Evolutionary conservation across 2,113 vertebrate species (phyloP), one percentile per base, ranked within the genome.

Genomic region (Chloebia gouldiae): DNA sequence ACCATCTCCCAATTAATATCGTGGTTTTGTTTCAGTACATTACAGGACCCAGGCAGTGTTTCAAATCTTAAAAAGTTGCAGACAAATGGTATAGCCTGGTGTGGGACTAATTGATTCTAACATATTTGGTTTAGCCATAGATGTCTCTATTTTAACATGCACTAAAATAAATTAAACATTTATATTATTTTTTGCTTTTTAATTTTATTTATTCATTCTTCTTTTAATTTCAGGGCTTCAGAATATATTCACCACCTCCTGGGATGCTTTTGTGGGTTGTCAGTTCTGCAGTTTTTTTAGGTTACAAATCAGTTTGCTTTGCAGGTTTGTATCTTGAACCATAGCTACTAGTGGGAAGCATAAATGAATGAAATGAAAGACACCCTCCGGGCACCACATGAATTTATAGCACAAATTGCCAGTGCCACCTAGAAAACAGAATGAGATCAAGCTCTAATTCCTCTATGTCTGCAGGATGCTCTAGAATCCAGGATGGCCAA

Each of bases 341-440:
- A 86, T 90, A 93, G 88, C 37, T 9, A 68, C 65, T 56, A 95
- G 90, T 65, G 56, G 72, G 85, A 92, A 86, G 90, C 13, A 13
- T 20, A 49, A 66, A 88, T 45, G 31, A 92, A 93, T 63, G 76
- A 96, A 96, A 90, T 94, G 51, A 95, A 76, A 91, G 45, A 71
- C 3, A 83, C 56, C 82, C 82, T 90, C 72, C 56, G 88, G 88
- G 82, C 72, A 79, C 40, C 80, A 65, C 39, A 81, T 10, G 49
- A 78, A 93, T 95, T 90, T 92, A 88, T 75, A 90, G 85, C 76
- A 64, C 49, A 90, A 71, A 64, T 88, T 95, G 60, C 69, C 90
- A 90, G 80, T 94, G 80, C 64, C 82, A 88, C 76, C 76, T 76
- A 95, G 82, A 93, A 97, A 96, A 81, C 35, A 73, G 68, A 86